Percentiles rank a stretch among this genome's conserved stretches.
Conservation (phyloP, 2,888 invertebrate species). For the Strigamia transsilvanica region DNA sequence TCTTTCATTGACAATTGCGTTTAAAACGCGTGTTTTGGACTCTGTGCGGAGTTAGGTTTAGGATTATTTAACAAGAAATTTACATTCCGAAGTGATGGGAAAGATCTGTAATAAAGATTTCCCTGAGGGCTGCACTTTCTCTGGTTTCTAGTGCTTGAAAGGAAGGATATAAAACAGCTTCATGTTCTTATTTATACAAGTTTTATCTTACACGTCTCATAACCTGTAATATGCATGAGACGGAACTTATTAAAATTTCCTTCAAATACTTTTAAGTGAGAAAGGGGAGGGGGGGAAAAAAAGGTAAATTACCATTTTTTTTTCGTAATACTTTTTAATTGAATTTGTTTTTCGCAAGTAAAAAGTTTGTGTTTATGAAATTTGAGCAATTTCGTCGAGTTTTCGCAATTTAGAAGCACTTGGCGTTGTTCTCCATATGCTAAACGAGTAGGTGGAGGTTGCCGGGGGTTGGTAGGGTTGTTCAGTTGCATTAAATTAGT, state of each 20-base stretch:
- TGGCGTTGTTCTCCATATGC: conserved; percentile 32
- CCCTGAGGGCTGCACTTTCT: conserved; percentile 8
- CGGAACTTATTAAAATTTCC: conserved; percentile 3
- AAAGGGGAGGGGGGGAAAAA: neutral
- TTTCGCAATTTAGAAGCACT: conserved; percentile 36
- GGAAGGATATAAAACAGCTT: conserved; percentile 2
- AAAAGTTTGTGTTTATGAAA: conserved; percentile 43
- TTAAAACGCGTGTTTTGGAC: neutral
- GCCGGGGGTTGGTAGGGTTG: conserved; percentile 6
- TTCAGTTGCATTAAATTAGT: conserved; percentile 43
- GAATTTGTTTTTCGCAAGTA: conserved; percentile 27
- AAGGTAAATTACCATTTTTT: conserved; percentile 34
- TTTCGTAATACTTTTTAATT: conserved; percentile 1
- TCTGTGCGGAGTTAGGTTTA: neutral
- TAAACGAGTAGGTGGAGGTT: conserved; percentile 27
- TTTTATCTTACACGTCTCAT: conserved; percentile 8
- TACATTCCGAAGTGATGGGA: neutral
- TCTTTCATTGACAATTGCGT: too few relatives aligned
- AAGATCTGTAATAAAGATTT: conserved; percentile 2
- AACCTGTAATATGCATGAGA: conserved; percentile 8
- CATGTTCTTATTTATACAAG: conserved; percentile 2
- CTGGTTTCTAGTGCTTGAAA: neutral
- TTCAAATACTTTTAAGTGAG: conserved; percentile 6
- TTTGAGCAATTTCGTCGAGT: conserved; percentile 39
- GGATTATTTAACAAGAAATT: neutral